Evolutionary conservation across 2,113 vertebrate species (phyloP), one percentile per base, ranked within the genome.

Genomic region (Tylochromis polylepis): DNA sequence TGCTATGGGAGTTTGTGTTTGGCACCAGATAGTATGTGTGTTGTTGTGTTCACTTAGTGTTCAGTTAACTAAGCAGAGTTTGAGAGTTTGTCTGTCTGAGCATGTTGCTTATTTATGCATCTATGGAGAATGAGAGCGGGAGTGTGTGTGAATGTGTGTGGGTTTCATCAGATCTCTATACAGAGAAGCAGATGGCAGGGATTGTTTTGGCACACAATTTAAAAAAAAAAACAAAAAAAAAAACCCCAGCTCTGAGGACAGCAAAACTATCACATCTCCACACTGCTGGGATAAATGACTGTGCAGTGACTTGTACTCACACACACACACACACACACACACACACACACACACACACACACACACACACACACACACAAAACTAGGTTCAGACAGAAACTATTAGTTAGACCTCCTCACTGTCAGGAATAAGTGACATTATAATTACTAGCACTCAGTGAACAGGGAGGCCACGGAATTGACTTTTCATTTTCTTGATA

Each of bases 151-250:
- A 43, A 29, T 75, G 4, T 49, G 27, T n/a, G 16, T 77, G 72
- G 55, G 88, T 90, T 85, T 91, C 81, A 87, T 92, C 79, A 87
- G 84, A 86, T 87, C 84, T 38, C 31, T 79, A 51, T 79, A 81
- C 70, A 89, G 82, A 89, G 89, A 92, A 92, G 81, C 94, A 95
- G 93, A 93, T 95, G 94, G 92, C 9, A 51, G 78, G 87, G 92
- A 93, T 92, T 94, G 85, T 94, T 85, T 93, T 93, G 92, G 90
- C 88, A 78, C 78, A 72, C 43, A 87, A 89, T 84, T 34, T 49
- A 77, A 79, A 83, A 53, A 81, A 80, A 29, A 29, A 31, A 65
- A 65, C n/a, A 0, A 77, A 79, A 83, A 53, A 81, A 80, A 29
- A 29, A 31, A 65, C 36, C n/a, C 0, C 15, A 87, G 75, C 16